Evolutionary conservation across 2,797 vertebrate species (phyloP).

Genomic region (Myotis vivesi): DNA sequence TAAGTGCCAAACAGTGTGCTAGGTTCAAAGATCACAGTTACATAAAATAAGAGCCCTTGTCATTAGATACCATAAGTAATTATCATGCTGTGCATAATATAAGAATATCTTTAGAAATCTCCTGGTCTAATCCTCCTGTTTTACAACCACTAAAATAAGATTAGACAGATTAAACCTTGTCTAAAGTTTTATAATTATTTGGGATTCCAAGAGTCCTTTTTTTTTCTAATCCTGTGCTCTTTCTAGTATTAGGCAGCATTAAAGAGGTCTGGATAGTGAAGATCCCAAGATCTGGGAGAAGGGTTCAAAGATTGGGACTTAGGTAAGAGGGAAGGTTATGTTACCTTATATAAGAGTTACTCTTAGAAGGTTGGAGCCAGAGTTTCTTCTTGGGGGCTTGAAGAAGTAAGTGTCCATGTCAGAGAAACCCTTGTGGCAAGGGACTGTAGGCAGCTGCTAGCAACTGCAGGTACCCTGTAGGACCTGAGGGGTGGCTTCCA

Average conservation of each 20-base stretch:
- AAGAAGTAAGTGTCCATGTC: neutral
- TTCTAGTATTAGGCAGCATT: neutral
- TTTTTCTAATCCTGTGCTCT: neutral
- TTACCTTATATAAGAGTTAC: neutral
- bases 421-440: neutral
- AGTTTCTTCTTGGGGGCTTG: neutral
- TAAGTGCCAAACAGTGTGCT: neutral
- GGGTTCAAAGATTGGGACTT: neutral
- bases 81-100: neutral
- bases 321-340: neutral
- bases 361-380: neutral
- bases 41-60: neutral
- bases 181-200: neutral
- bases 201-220: neutral
- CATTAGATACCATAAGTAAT: neutral
- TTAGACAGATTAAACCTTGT: neutral
- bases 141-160: constrained; percentile 18
- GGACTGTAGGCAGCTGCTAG: neutral
- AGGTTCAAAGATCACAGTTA: neutral
- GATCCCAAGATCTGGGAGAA: neutral
- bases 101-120: neutral
- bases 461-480: neutral
- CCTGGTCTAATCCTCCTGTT: neutral
- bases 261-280: neutral
- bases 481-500: neutral